These are phyloP conservation scores for Fratercula arctica DNA, from an alignment of 2,797 vertebrate species.

Conservation along the genomic window DNA sequence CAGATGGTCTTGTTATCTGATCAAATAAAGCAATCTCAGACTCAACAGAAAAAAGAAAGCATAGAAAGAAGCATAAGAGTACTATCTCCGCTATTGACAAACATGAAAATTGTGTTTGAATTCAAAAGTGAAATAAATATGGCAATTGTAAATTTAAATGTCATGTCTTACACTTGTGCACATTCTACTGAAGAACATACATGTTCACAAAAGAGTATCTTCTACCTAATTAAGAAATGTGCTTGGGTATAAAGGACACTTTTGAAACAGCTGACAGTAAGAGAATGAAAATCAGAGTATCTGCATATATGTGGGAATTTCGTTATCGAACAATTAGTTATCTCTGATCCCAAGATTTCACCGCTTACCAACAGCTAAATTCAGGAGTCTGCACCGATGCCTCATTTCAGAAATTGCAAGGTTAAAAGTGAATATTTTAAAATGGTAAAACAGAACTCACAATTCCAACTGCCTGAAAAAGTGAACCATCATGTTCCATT, in stretches of 20 bases:
- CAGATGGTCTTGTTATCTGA: background rate
- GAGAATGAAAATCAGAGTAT: background rate
- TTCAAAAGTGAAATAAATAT: background rate
- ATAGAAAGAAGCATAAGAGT: background rate
- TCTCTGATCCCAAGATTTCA: constrained; percentile 8
- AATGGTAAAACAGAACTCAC: constrained; percentile 78
- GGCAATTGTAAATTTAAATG: background rate
- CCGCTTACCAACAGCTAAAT: constrained; percentile 2
- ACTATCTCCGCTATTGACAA: background rate
- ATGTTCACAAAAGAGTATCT: background rate
- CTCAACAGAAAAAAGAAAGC: background rate
- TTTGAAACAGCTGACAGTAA: background rate
- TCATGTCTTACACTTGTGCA: background rate
- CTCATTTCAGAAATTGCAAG: constrained; percentile 42
- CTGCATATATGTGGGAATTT: background rate
- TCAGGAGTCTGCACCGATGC: constrained; percentile 2
- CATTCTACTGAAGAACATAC: background rate
- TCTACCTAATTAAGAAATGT: background rate
- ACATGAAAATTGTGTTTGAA: background rate
- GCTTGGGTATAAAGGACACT: background rate
- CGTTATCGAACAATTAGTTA: background rate
- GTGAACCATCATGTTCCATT: constrained; percentile 84
- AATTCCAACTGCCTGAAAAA: constrained; percentile 88
- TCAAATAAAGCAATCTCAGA: background rate
- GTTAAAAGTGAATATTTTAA: constrained; percentile 65